A percentile compares a stretch with the other conserved stretches of the same genome.
These are phyloP conservation scores for Drosophila subquinaria DNA, from an alignment of 2,888 invertebrate species.

Conservation along the genomic window DNA sequence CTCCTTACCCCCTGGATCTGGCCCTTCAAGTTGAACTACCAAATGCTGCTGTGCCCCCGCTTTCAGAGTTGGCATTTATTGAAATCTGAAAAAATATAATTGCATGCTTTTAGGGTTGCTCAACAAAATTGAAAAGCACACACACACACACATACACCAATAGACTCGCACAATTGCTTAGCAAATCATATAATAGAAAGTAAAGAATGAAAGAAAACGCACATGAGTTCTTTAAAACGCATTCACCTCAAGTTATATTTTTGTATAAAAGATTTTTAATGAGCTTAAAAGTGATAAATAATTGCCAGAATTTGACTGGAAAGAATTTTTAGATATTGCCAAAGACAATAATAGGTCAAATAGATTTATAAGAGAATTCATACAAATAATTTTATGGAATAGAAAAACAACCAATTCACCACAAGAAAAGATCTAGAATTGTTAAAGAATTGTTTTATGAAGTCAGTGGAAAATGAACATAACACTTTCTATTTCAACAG, in stretches of 20 bases:
- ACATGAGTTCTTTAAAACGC: constrained; percentile 16
- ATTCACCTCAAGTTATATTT: constrained; percentile 3
- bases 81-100: constrained; percentile 75
- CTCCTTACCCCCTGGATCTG: not conserved
- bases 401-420: too few species aligned
- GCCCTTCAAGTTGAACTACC: not conserved
- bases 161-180: constrained; percentile 22
- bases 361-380: too few species aligned
- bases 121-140: constrained; percentile 61
- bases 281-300: not conserved
- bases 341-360: not conserved
- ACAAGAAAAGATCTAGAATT: too few species aligned
- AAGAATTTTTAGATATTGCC: not conserved
- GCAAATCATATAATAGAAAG: constrained; percentile 18
- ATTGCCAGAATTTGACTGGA: not conserved
- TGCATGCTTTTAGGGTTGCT: constrained; percentile 78
- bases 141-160: constrained; percentile 16
- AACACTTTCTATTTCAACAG: too few species aligned
- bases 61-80: constrained; percentile 68
- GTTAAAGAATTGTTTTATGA: too few species aligned
- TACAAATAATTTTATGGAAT: too few species aligned
- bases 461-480: too few species aligned
- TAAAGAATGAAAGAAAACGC: constrained; percentile 5
- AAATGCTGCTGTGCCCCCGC: not conserved
- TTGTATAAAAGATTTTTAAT: not conserved